Conservation (phyloP, 2,113 vertebrate species). For the Macquaria ambigua region DNA sequence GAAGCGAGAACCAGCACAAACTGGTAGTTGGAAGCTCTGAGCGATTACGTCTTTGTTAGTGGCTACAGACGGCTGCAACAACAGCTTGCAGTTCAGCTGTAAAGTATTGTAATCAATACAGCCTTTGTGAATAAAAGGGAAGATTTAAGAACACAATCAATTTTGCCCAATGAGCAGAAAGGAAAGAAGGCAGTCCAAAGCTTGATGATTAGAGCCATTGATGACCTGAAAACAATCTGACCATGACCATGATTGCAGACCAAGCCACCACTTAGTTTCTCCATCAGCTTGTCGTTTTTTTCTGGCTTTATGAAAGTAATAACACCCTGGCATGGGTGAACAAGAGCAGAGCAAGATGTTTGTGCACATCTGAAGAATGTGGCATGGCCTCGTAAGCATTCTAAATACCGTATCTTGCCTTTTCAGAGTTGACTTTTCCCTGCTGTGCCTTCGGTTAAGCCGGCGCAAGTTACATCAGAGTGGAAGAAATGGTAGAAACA, state of each 20-base stretch:
- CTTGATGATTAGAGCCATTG: conserved; percentile 68
- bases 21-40: conserved; percentile 75
- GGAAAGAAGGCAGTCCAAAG: conserved; percentile 42
- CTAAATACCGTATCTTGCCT: conserved; percentile 41
- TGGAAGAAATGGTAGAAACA: conserved; percentile 1
- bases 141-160: conserved; percentile 75
- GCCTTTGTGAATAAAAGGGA: conserved; percentile 69
- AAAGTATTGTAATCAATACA: conserved; percentile 77
- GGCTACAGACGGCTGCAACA: conserved; percentile 64
- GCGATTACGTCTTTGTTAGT: conserved; percentile 79
- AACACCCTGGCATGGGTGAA: conserved; percentile 34
- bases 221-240: conserved; percentile 78
- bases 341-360: conserved; percentile 47
- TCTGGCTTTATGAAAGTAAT: conserved; percentile 57
- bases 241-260: conserved; percentile 60
- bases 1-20: conserved; percentile 64
- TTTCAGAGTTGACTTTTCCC: conserved; percentile 36
- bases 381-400: conserved; percentile 44
- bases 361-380: conserved; percentile 55
- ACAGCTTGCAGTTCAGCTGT: conserved; percentile 57
- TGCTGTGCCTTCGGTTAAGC: conserved; percentile 23
- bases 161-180: conserved; percentile 63
- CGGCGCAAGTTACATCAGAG: conserved; percentile 37
- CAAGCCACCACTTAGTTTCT: conserved; percentile 50
- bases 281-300: conserved; percentile 37